These are phyloP conservation scores for Stegana nigrithorax DNA, from an alignment of 2,888 invertebrate species.

Conservation along the genomic window DNA sequence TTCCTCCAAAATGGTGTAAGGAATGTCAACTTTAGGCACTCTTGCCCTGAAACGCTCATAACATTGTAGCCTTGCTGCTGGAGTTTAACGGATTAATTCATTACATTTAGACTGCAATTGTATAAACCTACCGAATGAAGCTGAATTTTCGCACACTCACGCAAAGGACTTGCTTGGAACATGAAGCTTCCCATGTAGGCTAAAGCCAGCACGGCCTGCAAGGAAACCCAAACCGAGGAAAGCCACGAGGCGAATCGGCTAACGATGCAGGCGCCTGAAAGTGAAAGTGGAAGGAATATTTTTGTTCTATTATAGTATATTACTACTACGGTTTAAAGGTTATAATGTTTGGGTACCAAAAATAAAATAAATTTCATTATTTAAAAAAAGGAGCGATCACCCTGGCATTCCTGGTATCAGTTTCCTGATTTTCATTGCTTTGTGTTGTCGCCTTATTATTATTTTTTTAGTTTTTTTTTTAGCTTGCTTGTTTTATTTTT, in stretches of 20 bases:
- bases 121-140: slow-evolving; percentile 52
- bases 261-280: slow-evolving; percentile 66
- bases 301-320: not conserved
- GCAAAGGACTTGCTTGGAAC: slow-evolving; percentile 65
- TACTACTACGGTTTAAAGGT: no score
- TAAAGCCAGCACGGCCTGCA: slow-evolving; percentile 66
- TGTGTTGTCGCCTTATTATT: slow-evolving; percentile 13
- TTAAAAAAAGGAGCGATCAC: slow-evolving; percentile 57
- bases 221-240: slow-evolving; percentile 66
- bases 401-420: slow-evolving; percentile 53
- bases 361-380: not conserved
- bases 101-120: no score
- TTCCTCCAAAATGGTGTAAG: slow-evolving; percentile 68
- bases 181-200: slow-evolving; percentile 67
- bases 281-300: not conserved
- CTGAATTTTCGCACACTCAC: slow-evolving; percentile 64
- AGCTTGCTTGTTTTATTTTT: slow-evolving; percentile 48
- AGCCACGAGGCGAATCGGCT: slow-evolving; percentile 68
- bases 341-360: not conserved
- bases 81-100: not conserved
- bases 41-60: slow-evolving; percentile 62
- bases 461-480: slow-evolving; percentile 38
- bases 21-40: slow-evolving; percentile 66
- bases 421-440: slow-evolving; percentile 34
- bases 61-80: slow-evolving; percentile 62